Evolutionary conservation across 92 coral and sea anemone genomes (phyloP).

Genomic region (Epizoanthus ramosus): DNA sequence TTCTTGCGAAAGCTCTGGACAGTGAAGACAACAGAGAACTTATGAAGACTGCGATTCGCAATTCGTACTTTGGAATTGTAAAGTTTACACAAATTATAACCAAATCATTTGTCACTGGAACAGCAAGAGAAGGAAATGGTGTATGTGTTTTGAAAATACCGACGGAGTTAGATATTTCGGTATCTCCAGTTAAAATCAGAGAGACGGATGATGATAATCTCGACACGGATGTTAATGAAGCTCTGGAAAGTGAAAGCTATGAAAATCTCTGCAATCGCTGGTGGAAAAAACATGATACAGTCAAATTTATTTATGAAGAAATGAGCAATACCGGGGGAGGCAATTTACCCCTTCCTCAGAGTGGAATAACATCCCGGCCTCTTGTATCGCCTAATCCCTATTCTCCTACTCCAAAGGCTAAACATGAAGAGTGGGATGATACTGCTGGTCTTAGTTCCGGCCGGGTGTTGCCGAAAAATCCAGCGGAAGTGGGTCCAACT

Average conservation of each 20-base stretch:
- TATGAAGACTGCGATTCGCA: conserved; percentile 6
- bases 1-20: conserved; percentile 15
- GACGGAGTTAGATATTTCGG: conserved; percentile 17
- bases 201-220: neutral
- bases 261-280: conserved; percentile 5
- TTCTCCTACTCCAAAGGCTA: conserved; percentile 7
- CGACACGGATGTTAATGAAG: neutral
- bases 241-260: conserved; percentile 30
- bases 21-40: conserved; percentile 2
- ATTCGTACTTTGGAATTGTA: conserved; percentile 15
- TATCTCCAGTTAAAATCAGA: neutral
- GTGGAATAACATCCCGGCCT: neutral
- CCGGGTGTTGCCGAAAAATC: neutral
- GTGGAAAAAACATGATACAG: neutral
- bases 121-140: conserved; percentile 17
- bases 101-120: conserved; percentile 13
- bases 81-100: neutral
- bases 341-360: neutral
- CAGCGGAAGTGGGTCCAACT: neutral
- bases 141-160: conserved; percentile 30
- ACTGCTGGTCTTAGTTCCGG: neutral
- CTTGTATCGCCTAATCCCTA: conserved; percentile 12
- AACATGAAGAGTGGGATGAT: neutral
- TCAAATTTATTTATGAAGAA: conserved; percentile 11
- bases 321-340: neutral